Evolutionary conservation across 2,888 invertebrate species (phyloP), one percentile per base, ranked within the genome.

Genomic region (Neuroscelio doddi): DNA sequence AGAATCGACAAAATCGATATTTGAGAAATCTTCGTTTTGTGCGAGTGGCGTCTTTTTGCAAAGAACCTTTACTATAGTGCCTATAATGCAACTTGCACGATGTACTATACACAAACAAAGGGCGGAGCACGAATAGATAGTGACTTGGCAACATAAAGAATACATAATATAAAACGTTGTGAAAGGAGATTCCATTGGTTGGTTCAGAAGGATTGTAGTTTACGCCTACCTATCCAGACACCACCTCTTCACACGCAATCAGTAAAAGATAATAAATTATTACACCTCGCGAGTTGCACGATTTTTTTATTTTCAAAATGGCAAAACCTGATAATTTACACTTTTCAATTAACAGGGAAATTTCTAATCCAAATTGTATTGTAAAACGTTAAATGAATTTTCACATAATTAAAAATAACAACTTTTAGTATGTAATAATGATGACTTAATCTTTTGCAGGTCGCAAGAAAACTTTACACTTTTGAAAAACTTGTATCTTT

Each of bases 91-190:
- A 29, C 15, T 42, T 42, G 44, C 5, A 12, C 16, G 10, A 10
- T 61, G 49, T 38, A 52, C 52, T 64, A 62, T 52, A 52, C 49
- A 44, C 56, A 56, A 65, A 51, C 67, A 44, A 78, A 80, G 79
- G 81, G 81, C 80, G 81, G 81, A 80, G 81, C 80, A 64, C 74
- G 55, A 65, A 77, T 72, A 79, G 81, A 81, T 78, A 81, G 81
- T 75, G 76, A 80, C 81, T 80, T 81, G 76, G 80, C 76, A 79
- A 80, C 79, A 77, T 79, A 79, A 80, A 80, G 78, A 80, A 81
- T 78, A 80, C 75, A 76, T 79, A 76, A 76, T 73, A 75, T 76
- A 76, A 77, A 80, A 76, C 75, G 70, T 73, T 52, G 78, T 68
- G 76, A 77, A 77, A 80, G 76, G 74, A 73, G 69, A 72, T 77